Evolutionary conservation across 2,797 vertebrate species (phyloP).

Genomic region (Spinus pinus): DNA sequence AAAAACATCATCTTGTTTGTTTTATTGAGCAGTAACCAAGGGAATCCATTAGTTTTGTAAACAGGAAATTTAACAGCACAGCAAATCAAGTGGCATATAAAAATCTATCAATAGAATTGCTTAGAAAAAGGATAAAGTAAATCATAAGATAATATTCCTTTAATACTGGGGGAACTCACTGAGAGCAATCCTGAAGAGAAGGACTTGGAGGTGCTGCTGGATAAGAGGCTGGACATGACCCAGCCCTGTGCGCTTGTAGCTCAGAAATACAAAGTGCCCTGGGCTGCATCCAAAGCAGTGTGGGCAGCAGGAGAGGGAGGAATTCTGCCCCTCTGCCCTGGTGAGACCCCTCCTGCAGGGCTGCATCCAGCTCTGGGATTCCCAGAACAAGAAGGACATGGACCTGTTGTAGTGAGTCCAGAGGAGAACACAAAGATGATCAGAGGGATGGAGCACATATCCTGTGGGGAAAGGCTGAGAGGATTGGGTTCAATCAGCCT

Average conservation of each 20-base stretch:
- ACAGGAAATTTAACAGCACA: neutral
- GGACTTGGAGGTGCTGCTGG: neutral
- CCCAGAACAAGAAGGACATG: neutral
- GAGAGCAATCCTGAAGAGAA: neutral
- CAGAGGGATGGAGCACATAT: neutral
- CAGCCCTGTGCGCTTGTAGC: neutral
- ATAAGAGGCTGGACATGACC: neutral
- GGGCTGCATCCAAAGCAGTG: rapidly evolving
- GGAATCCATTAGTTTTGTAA: neutral
- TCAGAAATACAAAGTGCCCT: rapidly evolving
- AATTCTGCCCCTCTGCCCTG: neutral
- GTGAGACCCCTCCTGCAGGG: neutral
- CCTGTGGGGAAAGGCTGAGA: neutral
- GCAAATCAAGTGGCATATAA: neutral
- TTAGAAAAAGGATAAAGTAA: neutral
- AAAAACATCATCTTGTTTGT: neutral
- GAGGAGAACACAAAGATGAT: neutral
- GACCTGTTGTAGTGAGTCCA: rapidly evolving
- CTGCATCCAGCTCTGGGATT: neutral
- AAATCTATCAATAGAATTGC: neutral
- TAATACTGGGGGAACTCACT: neutral
- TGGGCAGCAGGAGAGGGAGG: neutral
- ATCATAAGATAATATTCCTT: neutral
- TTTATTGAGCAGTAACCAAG: neutral
- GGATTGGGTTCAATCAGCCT: neutral